Base-by-base conservation (phyloP, 2,113 vertebrate genomes). In the Neoarius graeffei region DNA sequence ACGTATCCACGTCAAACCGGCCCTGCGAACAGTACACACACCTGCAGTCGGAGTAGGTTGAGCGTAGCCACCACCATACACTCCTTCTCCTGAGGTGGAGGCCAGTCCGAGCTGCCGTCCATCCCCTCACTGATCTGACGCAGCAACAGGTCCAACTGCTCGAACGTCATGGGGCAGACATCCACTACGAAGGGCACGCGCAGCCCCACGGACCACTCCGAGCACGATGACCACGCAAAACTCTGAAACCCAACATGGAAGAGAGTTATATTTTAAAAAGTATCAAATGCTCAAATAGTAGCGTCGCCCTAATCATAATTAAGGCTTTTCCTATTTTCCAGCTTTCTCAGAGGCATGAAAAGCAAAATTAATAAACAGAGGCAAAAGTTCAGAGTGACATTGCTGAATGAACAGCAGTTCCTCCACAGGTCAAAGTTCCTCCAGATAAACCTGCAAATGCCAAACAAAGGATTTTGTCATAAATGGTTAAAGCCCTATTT, bases 181-280 rank as follows among this genome's bases (percentile, higher is more conserved):
- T 99, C 98, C 85, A 99, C 98, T 91, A 99, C 98, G 82, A 99
- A 99, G 62, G 98, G 98, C 59, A 99, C 97, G 0, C 98, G 96
- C 88, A 97, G 96, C 76, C 98, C 98, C 83, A 99, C 96, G 4
- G 98, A 97, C 98, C 98, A 99, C 90, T 99, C 98, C 0, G 98
- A 99, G 93, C 98, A 98, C 0, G 98, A 99, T 0, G 98, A 99
- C 98, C 98, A 99, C 1, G 98, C 97, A 86, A 99, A 99, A 89
- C 95, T 96, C 95, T 96, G 87, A 42, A 10, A 67, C 57, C 50
- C 52, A 2, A 23, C 20, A 81, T 50, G 48, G 13, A n/a, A 10
- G n/a, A 10, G n/a, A 69, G 13, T 19, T 56, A 23, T 0, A 52
- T 57, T 42, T 42, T 42, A 42, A 42, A 42, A 42, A 42, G 42